These are phyloP conservation scores for Dendronephthya gigantea DNA, from an alignment of 64 coral and sea anemone genomes.

Conservation along the genomic window DNA sequence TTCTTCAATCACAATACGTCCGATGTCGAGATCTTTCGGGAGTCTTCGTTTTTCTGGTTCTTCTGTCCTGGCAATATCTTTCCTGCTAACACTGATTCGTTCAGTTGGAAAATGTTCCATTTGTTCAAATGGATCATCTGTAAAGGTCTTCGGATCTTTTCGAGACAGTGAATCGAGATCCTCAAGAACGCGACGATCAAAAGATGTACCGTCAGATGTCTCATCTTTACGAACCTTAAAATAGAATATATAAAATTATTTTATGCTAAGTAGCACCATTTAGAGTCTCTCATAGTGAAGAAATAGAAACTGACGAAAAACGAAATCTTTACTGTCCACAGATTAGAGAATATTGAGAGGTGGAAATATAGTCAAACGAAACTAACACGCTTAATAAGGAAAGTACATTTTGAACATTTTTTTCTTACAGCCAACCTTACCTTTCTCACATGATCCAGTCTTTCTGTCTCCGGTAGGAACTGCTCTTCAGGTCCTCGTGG, in stretches of 20 bases:
- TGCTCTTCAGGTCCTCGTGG: background rate
- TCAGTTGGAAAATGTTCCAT: background rate
- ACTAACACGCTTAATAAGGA: too few relatives aligned
- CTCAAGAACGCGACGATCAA: background rate
- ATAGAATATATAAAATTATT: background rate
- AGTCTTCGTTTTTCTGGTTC: background rate
- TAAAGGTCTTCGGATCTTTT: background rate
- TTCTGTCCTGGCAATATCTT: background rate
- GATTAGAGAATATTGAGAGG: too few relatives aligned
- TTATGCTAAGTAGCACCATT: too few relatives aligned
- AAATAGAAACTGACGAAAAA: too few relatives aligned
- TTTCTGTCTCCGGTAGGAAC: background rate
- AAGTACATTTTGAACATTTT: too few relatives aligned
- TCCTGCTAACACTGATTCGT: background rate
- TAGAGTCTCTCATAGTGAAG: too few relatives aligned
- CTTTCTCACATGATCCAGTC: background rate
- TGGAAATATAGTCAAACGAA: too few relatives aligned
- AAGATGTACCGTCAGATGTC: background rate
- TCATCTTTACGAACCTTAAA: background rate
- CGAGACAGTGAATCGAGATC: background rate
- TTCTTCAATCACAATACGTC: constrained; percentile 12
- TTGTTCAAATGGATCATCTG: background rate
- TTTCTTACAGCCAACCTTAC: background rate
- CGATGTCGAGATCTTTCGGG: background rate
- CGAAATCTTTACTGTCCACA: too few relatives aligned